Conservation (phyloP, 2,797 vertebrate species). For the Carcharodon carcharias region DNA sequence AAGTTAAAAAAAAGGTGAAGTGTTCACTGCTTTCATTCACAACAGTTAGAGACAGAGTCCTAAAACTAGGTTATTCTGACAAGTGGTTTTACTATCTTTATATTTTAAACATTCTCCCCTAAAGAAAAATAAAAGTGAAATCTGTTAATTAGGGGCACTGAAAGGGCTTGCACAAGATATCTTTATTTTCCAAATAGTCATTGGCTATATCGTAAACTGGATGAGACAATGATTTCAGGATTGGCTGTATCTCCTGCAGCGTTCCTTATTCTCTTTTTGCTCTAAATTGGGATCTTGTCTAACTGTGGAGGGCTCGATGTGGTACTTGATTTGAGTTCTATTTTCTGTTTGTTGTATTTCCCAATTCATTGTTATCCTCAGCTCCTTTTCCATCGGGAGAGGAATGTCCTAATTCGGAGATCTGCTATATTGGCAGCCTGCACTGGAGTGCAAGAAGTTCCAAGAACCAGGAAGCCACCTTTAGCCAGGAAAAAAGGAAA, state of each 20-base stretch:
- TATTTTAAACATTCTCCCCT: background rate
- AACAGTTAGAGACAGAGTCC: background rate
- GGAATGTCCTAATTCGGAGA: background rate
- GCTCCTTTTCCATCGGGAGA: background rate
- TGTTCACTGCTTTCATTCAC: background rate
- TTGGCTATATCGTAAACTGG: background rate
- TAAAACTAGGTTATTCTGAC: background rate
- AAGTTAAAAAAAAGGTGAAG: background rate
- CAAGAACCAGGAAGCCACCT: background rate
- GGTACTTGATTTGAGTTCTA: background rate
- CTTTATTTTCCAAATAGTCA: background rate
- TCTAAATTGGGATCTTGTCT: background rate
- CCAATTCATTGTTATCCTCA: background rate
- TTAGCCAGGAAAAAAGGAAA: background rate
- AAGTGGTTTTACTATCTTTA: background rate
- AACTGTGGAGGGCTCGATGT: background rate
- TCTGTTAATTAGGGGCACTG: background rate
- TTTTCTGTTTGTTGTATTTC: background rate
- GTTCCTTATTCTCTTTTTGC: background rate
- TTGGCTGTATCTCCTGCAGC: background rate
- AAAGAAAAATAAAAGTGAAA: background rate
- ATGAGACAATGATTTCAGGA: background rate
- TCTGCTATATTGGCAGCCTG: background rate
- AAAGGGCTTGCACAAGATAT: background rate
- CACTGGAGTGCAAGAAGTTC: background rate